Evolutionary conservation across 2,797 vertebrate species (phyloP), one percentile per base, ranked within the genome.

Genomic region (Cossypha dichroa): DNA sequence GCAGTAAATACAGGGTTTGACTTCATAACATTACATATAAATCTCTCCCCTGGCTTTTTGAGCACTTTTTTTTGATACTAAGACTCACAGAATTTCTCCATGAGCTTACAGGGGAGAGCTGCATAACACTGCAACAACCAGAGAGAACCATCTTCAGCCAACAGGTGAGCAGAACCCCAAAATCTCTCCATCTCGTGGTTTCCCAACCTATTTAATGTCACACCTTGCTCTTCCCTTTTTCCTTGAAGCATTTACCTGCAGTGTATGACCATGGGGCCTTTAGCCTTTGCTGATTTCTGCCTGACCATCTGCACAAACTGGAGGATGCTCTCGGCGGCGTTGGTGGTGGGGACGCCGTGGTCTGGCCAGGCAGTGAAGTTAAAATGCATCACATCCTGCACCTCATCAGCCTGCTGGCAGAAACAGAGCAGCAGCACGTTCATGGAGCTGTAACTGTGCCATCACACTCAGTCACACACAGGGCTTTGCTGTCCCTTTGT

Each of bases 321-420:
- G 88, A 99, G 98, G 97, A 99, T 98, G 96, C 99, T 99, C 73
- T 99, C 99, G 0, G 99, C 99, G 66, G 99, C 99, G 1, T 99
- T 99, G 79, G 99, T 98, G 0, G 99, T 99, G 89, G 99, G 99
- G 11, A 99, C 99, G 0, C 99, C 99, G 4, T 99, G 99, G 74
- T 99, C 99, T 0, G 99, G 99, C 99, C 99, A 99, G 1, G 99
- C 99, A 0, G 98, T 99, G 98, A 99, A 99, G 98, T 99, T 99
- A 81, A 99, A 98, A 96, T 99, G 99, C 94, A 99, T 98, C 82
- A 99, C 98, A 0, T 99, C 99, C 92, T 98, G 99, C 46, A 96
- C 97, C 94, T 99, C 99, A 2, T 99, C 99, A 6, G 99, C 99
- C 99, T 99, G 95, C 15, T 2, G 54, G 70, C 36, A 89, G 70